Conservation (phyloP, 1,140 invertebrate genomes). For the Leptonema lineaticorne region DNA sequence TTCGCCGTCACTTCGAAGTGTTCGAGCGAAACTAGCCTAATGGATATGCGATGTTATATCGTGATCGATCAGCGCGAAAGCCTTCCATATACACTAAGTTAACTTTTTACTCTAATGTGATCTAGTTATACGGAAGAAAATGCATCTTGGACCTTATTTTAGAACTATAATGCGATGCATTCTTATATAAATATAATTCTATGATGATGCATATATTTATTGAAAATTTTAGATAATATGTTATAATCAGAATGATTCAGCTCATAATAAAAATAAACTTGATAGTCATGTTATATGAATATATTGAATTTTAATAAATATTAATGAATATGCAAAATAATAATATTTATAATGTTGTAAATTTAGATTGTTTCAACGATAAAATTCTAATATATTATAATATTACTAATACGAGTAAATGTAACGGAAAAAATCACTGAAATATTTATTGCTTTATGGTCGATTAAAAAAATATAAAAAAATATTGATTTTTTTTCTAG, state of each 20-base stretch:
- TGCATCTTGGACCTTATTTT: too few species aligned
- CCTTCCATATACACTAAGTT: not conserved
- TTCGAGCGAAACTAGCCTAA: conserved; percentile 26
- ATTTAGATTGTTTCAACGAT: too few species aligned
- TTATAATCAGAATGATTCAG: not conserved
- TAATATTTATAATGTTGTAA: conserved; percentile 10
- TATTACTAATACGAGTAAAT: too few species aligned
- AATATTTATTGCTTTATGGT: too few species aligned
- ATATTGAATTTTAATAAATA: not conserved
- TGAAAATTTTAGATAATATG: not conserved
- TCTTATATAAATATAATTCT: not conserved
- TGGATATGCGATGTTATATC: conserved; percentile 31
- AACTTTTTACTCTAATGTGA: not conserved
- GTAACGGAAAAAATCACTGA: too few species aligned
- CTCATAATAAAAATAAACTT: not conserved
- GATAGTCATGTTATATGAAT: not conserved
- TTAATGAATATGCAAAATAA: conserved; percentile 7
- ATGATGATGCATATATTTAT: too few species aligned
- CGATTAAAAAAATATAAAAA: too few species aligned
- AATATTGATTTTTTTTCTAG: too few species aligned
- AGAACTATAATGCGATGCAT: too few species aligned
- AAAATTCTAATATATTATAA: too few species aligned
- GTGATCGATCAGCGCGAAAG: conserved; percentile 18
- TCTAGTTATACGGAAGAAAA: too few species aligned
- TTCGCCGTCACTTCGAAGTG: conserved; percentile 15